Percentiles rank a stretch among this genome's conserved stretches.
These are phyloP conservation scores for Diglossa brunneiventris DNA, from an alignment of 2,113 vertebrate genomes.

Conservation along the genomic window DNA sequence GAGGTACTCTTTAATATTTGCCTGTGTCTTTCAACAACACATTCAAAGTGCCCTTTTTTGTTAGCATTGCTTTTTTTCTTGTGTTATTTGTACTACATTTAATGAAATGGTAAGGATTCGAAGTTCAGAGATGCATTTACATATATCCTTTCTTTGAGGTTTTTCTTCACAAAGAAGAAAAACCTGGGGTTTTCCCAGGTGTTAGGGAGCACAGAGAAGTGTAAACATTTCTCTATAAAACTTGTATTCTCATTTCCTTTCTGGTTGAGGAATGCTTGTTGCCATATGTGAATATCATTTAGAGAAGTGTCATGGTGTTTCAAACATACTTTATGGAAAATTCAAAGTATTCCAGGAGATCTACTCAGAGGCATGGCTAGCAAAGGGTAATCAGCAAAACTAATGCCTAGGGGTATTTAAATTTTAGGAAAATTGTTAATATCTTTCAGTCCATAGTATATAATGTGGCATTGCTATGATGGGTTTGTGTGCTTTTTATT, in stretches of 20 bases:
- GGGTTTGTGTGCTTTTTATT: not conserved
- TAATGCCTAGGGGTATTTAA: not conserved
- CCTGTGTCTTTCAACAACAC: not conserved
- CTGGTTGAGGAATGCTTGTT: conserved; percentile 8
- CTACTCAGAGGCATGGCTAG: not conserved
- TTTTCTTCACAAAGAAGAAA: not conserved
- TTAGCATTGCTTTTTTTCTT: not conserved
- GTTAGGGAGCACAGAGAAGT: not conserved
- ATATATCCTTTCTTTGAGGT: not conserved
- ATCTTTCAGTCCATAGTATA: not conserved
- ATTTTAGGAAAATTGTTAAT: not conserved
- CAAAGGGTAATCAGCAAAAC: not conserved
- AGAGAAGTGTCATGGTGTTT: not conserved
- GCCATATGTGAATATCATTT: conserved; percentile 49
- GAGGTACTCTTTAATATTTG: not conserved
- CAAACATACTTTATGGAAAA: not conserved
- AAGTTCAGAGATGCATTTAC: not conserved
- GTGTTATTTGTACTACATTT: not conserved
- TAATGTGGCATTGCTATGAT: not conserved
- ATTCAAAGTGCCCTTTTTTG: not conserved
- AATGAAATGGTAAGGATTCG: not conserved
- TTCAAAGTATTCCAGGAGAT: not conserved
- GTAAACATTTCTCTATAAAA: conserved; percentile 42
- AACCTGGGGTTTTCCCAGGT: not conserved
- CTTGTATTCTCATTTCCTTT: conserved; percentile 54